Evolutionary conservation across 2,888 invertebrate genomes (phyloP).

Genomic region (Sicus ferrugineus): DNA sequence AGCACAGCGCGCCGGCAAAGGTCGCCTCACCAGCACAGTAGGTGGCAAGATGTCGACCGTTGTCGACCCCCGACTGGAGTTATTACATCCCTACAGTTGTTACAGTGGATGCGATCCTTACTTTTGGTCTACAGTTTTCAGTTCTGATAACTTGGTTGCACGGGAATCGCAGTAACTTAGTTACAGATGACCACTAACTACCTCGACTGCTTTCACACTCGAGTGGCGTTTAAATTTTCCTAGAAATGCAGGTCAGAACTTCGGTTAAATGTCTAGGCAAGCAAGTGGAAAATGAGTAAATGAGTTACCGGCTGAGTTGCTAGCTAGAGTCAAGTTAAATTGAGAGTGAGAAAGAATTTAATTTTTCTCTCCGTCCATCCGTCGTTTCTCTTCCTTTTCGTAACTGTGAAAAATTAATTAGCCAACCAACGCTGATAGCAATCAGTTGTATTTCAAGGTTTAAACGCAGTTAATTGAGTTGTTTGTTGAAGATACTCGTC

Average conservation of each 20-base stretch:
- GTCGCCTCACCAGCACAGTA: too few relatives aligned
- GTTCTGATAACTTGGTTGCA: not conserved
- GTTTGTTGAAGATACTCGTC: conserved; percentile 8
- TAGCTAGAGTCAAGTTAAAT: not conserved
- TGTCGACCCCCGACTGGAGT: too few relatives aligned
- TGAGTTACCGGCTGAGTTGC: not conserved
- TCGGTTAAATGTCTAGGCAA: not conserved
- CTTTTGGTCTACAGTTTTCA: not conserved
- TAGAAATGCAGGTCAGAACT: not conserved
- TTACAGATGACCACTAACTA: not conserved
- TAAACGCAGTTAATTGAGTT: conserved; percentile 9
- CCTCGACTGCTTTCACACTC: not conserved
- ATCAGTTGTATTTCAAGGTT: not conserved
- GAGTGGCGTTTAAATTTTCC: not conserved
- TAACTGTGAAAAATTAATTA: not conserved
- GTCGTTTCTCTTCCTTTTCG: not conserved
- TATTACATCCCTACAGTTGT: too few relatives aligned
- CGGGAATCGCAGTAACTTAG: not conserved
- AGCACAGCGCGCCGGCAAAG: not conserved
- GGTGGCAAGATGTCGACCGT: too few relatives aligned
- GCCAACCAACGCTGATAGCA: not conserved
- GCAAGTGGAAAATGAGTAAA: conserved; percentile 9
- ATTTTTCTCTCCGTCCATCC: not conserved
- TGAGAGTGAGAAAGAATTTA: not conserved
- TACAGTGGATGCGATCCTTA: too few relatives aligned